A percentile compares a stretch with the other conserved stretches of the same genome.
These are phyloP conservation scores for Mionectes macconnelli DNA, from an alignment of 2,113 vertebrate genomes.

Conservation along the genomic window DNA sequence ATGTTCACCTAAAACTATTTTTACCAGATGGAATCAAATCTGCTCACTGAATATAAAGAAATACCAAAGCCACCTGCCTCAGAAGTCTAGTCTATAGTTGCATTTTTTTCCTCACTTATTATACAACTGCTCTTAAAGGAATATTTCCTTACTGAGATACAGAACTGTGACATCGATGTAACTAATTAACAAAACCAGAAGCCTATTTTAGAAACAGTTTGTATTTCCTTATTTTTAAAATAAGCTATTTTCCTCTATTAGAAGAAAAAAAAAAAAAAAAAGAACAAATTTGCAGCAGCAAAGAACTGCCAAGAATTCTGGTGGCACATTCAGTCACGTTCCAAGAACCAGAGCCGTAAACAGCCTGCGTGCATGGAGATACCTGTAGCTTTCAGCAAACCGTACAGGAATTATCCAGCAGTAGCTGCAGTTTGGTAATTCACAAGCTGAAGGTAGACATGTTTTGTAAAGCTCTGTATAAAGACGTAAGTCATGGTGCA, in stretches of 20 bases:
- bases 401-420: neutral
- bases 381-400: constrained; percentile 5
- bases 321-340: neutral
- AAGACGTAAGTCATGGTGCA: neutral
- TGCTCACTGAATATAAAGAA: neutral
- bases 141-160: neutral
- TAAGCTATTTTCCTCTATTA: neutral
- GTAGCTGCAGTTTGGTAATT: neutral
- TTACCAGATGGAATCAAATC: neutral
- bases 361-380: neutral
- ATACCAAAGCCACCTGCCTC: neutral
- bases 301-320: neutral
- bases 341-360: neutral
- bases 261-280: neutral
- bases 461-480: neutral
- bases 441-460: neutral
- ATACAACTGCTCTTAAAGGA: neutral
- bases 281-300: fast-evolving
- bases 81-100: neutral
- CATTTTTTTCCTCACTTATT: neutral
- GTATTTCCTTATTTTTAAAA: neutral
- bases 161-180: neutral
- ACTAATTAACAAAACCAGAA: neutral
- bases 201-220: neutral
- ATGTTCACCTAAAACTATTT: neutral